A percentile compares a stretch with the other conserved stretches of the same genome.
These are phyloP conservation scores for Zhengitettix transpicula DNA, from an alignment of 2,888 invertebrate genomes.

Conservation along the genomic window DNA sequence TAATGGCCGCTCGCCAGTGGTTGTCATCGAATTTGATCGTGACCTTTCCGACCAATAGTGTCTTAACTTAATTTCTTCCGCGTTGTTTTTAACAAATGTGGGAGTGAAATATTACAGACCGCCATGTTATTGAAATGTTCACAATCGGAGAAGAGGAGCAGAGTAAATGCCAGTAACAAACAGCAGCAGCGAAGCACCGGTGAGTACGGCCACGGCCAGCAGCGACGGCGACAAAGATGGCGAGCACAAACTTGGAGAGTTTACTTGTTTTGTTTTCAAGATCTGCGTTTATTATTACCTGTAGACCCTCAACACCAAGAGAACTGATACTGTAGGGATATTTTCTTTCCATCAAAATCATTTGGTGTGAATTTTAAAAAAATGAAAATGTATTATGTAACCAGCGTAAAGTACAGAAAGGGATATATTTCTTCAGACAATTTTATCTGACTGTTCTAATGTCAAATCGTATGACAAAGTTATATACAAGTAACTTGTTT, in stretches of 20 bases:
- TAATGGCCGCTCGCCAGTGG: constrained; percentile 6
- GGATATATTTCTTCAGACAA: too few relatives aligned
- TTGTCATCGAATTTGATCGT: neutral
- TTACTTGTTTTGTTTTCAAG: too few relatives aligned
- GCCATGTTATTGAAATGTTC: constrained; percentile 11
- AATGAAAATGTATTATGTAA: neutral
- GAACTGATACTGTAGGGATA: too few relatives aligned
- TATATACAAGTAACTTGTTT: too few relatives aligned
- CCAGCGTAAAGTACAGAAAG: too few relatives aligned
- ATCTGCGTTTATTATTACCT: too few relatives aligned
- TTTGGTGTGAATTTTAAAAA: too few relatives aligned
- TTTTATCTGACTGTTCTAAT: too few relatives aligned
- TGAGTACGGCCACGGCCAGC: constrained; percentile 4
- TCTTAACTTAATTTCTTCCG: neutral
- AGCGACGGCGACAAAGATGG: constrained; percentile 5
- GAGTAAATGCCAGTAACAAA: constrained; percentile 1
- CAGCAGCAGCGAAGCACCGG: constrained; percentile 11
- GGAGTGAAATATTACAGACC: neutral
- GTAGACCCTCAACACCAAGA: too few relatives aligned
- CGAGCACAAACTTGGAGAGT: too few relatives aligned
- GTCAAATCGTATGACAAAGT: too few relatives aligned
- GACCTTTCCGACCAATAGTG: neutral
- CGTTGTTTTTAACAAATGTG: neutral
- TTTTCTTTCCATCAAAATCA: too few relatives aligned
- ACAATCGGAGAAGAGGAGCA: constrained; percentile 10